These are phyloP conservation scores for Dusona sp. DNA, from an alignment of 2,888 invertebrate genomes.

Conservation along the genomic window DNA sequence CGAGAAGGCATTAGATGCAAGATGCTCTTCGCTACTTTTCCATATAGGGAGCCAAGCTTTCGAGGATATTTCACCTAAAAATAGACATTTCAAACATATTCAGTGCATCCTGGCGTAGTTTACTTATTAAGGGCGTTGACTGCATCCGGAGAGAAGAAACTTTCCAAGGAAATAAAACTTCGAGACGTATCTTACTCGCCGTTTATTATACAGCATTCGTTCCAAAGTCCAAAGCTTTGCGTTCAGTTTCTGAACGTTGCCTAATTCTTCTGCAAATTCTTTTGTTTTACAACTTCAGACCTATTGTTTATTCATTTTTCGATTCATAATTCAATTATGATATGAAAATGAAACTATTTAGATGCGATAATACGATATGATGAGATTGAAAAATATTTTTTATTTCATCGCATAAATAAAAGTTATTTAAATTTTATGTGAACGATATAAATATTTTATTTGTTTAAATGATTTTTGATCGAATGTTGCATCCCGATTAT, in stretches of 20 bases:
- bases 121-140: constrained; percentile 44
- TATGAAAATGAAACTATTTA: neutral
- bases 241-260: neutral
- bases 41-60: constrained; percentile 41
- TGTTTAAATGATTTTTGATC: neutral
- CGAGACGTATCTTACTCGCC: neutral
- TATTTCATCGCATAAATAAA: too few relatives aligned
- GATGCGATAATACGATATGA: neutral
- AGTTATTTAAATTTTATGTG: neutral
- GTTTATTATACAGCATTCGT: neutral
- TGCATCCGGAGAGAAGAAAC: constrained; percentile 1
- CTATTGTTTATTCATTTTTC: neutral
- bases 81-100: constrained; percentile 50
- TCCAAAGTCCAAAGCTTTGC: neutral
- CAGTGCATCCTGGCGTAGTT: constrained; percentile 36
- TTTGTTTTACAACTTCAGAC: neutral
- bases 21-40: constrained; percentile 44
- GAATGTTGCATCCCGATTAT: neutral
- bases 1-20: constrained; percentile 45
- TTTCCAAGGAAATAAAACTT: constrained; percentile 8
- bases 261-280: neutral
- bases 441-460: neutral
- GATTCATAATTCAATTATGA: neutral
- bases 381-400: neutral
- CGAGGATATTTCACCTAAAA: constrained; percentile 59